Base-by-base conservation (phyloP, 2,797 vertebrate genomes). In the Siniperca undulata region DNA sequence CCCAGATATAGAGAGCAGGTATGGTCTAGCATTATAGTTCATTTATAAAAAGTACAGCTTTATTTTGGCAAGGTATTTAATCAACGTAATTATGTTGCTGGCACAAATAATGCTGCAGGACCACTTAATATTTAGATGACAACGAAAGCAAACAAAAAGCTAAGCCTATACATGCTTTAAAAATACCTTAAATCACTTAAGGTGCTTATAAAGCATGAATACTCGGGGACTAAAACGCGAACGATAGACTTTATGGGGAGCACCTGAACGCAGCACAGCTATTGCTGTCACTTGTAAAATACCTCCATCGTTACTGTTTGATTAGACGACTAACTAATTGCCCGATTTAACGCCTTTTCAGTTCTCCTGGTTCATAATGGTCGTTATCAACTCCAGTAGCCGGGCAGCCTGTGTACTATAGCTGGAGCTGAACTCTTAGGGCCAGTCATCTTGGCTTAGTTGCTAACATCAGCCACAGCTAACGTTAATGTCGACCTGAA, bases 391-490 rank as follows among this genome's bases (percentile, higher is more conserved):
- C 55, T 19, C 3, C 6, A 69, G 30, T 10, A 19, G 30, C 62
- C 16, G 16, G 58, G 4, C 38, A 62, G 53, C 61, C 50, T 60
- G 7, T 68, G 40, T 20, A 30, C 70, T 74, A 38, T 66, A 80
- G 30, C 64, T 68, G 59, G 27, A 81, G 67, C 30, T 78, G 48
- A 66, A 80, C 85, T 82, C 80, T 50, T 50, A 27, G 72, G 83
- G 88, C 89, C 88, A 92, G 65, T 86, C 69, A 77, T 67, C 80
- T 53, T 52, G 87, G 86, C 88, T 67, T 27, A 50, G 30, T 27
- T 74, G 92, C 91, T 92, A 92, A 86, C 65, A 42, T 20, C 59
- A 40, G 50, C 46, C 60, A 74, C 67, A 50, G 80, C 72, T 56
- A 81, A 22, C 58, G 44, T 61, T 27, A 74, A 78, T 80, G 36